phyloP scores from a whole-genome alignment of 2,888 invertebrate genomes.

The Thysanoteuthis rhombus region DNA sequence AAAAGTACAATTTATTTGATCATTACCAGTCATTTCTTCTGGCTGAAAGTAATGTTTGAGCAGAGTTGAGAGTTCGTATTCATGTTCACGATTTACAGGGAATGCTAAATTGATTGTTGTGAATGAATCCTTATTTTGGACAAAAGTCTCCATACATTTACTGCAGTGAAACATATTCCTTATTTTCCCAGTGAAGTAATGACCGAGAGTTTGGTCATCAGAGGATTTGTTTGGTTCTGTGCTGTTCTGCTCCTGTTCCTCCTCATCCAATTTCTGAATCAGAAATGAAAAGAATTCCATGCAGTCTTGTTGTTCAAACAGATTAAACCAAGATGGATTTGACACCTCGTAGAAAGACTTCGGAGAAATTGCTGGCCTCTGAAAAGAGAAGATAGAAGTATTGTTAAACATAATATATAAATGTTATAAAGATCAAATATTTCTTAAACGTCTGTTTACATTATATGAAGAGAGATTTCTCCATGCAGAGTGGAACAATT shows the following conservation, averaged over 20 bases:
- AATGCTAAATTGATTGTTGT: constrained; percentile 75
- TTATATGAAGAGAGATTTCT: no score
- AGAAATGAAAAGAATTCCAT: constrained; percentile 85
- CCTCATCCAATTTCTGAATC: constrained; percentile 80
- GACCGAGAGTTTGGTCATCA: constrained; percentile 78
- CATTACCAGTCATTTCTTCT: constrained; percentile 82
- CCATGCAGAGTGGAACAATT: no score
- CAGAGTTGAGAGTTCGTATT: constrained; percentile 76
- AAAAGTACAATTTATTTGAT: constrained; percentile 82
- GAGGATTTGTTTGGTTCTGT: constrained; percentile 18
- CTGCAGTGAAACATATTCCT: constrained; percentile 80
- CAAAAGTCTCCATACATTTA: constrained; percentile 78
- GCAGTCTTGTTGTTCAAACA: constrained; percentile 86
- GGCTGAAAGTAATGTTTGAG: constrained; percentile 81
- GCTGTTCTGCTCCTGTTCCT: constrained; percentile 78
- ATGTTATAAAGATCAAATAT: no score
- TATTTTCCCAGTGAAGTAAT: constrained; percentile 72
- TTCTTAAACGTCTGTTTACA: no score
- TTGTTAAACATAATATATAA: no score
- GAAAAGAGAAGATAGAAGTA: constrained; percentile 33
- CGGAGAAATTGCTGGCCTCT: constrained; percentile 76
- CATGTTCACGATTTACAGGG: constrained; percentile 51
- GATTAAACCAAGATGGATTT: constrained; percentile 81
- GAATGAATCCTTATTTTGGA: constrained; percentile 79
- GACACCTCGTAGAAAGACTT: constrained; percentile 78